Evolutionary conservation across 2,797 vertebrate genomes (phyloP).

Genomic region (Serranus cabrilla): DNA sequence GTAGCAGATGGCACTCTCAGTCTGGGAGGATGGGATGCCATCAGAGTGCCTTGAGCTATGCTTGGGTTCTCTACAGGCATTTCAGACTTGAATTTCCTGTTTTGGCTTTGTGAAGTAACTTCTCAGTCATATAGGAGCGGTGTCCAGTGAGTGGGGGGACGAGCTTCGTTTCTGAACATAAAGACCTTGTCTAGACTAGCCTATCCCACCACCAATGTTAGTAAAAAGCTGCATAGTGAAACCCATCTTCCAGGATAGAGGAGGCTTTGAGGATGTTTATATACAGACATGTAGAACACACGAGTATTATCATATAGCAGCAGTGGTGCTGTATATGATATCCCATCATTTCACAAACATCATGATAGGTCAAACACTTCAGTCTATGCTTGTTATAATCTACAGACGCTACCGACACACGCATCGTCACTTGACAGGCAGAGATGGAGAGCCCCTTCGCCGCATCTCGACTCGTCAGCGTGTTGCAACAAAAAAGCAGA

Average conservation of each 20-base stretch:
- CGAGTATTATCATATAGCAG: constrained; percentile 79
- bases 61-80: constrained; percentile 50
- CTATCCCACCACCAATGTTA: constrained; percentile 74
- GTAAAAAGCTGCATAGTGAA: constrained; percentile 55
- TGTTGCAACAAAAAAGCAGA: constrained; percentile 64
- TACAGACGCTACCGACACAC: constrained; percentile 43
- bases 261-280: constrained; percentile 37
- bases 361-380: constrained; percentile 60
- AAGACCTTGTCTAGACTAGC: constrained; percentile 50
- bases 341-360: constrained; percentile 56
- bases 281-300: constrained; percentile 69
- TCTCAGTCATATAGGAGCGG: constrained; percentile 11
- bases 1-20: constrained; percentile 60
- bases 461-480: constrained; percentile 33
- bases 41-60: constrained; percentile 49
- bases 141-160: constrained; percentile 5
- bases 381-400: constrained; percentile 52
- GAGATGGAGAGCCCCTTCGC: constrained; percentile 26
- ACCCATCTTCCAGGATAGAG: constrained; percentile 48
- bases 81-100: constrained; percentile 70
- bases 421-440: constrained; percentile 31
- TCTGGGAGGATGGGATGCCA: constrained; percentile 61
- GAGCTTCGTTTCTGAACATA: constrained; percentile 25
- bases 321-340: constrained; percentile 77
- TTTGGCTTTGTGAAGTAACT: constrained; percentile 50